phyloP scores from a whole-genome alignment of 2,113 vertebrate genomes.

The Heteronetta atricapilla region DNA sequence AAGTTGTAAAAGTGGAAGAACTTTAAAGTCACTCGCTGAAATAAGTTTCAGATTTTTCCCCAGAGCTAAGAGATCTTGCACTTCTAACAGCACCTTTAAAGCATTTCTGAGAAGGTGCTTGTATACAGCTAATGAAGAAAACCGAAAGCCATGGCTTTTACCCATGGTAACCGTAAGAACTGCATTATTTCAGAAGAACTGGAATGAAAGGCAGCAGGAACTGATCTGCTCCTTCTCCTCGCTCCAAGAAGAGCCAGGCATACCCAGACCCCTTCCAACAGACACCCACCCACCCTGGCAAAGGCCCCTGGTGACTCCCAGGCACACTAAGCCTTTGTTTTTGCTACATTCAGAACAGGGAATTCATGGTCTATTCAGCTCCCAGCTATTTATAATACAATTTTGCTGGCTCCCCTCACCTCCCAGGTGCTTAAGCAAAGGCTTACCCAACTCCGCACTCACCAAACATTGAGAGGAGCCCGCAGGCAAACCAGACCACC shows the following conservation, averaged over 20 bases:
- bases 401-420: neutral
- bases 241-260: neutral
- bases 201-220: neutral
- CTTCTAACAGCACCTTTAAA: neutral
- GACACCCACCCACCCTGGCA: neutral
- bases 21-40: neutral
- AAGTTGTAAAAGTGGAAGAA: neutral
- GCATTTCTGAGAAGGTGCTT: neutral
- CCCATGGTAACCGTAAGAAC: neutral
- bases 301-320: neutral
- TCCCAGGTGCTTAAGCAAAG: neutral
- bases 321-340: neutral
- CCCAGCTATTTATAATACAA: neutral
- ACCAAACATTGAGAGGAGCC: conserved; percentile 87
- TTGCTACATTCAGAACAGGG: neutral
- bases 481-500: conserved; percentile 83
- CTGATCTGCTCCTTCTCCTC: neutral
- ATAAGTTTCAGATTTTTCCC: neutral
- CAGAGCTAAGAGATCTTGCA: neutral
- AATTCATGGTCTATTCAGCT: neutral
- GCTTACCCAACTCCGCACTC: conserved; percentile 48
- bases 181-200: neutral
- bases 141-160: neutral
- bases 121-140: neutral
- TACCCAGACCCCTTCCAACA: neutral